These are phyloP conservation scores for Melanerpes formicivorus DNA, from an alignment of 2,113 vertebrate species.

Conservation along the genomic window DNA sequence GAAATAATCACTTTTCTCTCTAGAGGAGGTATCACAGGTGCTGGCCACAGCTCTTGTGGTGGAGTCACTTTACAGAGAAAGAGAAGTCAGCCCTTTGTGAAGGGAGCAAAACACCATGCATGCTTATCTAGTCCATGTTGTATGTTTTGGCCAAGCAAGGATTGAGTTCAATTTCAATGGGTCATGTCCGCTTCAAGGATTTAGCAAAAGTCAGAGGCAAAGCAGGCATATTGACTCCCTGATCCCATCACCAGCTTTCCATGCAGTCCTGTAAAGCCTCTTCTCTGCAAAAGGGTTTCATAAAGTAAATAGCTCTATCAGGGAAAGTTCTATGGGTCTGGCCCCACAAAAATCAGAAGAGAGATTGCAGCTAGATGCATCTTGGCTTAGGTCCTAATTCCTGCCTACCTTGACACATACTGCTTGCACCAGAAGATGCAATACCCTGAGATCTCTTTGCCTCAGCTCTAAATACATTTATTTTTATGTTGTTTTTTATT, in stretches of 20 bases:
- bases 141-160: not conserved
- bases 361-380: not conserved
- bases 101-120: accelerated
- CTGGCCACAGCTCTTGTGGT: not conserved
- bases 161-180: not conserved
- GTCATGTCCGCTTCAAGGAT: not conserved
- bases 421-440: not conserved
- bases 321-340: not conserved
- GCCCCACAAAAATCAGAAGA: not conserved
- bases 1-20: not conserved
- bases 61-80: not conserved
- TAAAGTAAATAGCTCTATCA: not conserved
- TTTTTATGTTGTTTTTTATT: no score
- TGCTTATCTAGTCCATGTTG: not conserved
- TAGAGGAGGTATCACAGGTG: not conserved
- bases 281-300: not conserved
- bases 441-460: not conserved
- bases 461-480: not conserved
- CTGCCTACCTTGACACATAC: not conserved
- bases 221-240: not conserved
- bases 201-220: not conserved
- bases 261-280: not conserved
- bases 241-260: not conserved
- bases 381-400: not conserved
- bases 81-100: not conserved